A percentile compares a stretch with the other conserved stretches of the same genome.
phyloP scores from a whole-genome alignment of 2,888 invertebrate species.

The Ormyrus rosae region DNA sequence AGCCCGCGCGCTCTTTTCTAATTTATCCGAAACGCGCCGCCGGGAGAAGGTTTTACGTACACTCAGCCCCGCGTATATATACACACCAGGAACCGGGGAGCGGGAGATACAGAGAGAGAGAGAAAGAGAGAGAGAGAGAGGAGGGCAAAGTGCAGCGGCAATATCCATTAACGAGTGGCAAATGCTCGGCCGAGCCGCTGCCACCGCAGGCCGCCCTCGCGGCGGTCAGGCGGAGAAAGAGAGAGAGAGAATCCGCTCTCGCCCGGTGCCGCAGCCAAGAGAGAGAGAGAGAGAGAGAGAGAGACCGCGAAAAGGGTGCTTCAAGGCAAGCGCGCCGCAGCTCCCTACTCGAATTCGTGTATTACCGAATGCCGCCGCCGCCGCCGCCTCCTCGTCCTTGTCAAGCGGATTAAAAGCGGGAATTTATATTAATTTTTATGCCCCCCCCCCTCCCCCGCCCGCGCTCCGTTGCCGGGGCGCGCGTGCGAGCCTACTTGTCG shows the following conservation, averaged over 20 bases:
- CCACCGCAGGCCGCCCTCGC: conserved; percentile 14
- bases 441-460: neutral
- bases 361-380: conserved; percentile 15
- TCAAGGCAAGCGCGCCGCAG: conserved; percentile 16
- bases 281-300: neutral
- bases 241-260: neutral
- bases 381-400: neutral
- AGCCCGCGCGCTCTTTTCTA: conserved; percentile 44
- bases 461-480: neutral
- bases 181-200: conserved; percentile 45
- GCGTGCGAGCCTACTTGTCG: neutral
- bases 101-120: neutral
- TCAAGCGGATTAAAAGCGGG: conserved; percentile 53
- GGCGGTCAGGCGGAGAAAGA: conserved; percentile 7
- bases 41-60: conserved; percentile 5
- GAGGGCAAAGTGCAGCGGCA: conserved; percentile 52
- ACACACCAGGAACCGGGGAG: neutral
- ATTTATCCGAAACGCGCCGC: conserved; percentile 51
- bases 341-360: conserved; percentile 32
- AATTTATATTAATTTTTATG: conserved; percentile 55
- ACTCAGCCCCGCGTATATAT: neutral
- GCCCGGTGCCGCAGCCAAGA: too few relatives aligned
- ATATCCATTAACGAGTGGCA: conserved; percentile 59
- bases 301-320: conserved; percentile 14
- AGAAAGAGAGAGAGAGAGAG: conserved; percentile 6